phyloP scores from a whole-genome alignment of 2,888 invertebrate species.

The Heteromyza rotundicornis region DNA sequence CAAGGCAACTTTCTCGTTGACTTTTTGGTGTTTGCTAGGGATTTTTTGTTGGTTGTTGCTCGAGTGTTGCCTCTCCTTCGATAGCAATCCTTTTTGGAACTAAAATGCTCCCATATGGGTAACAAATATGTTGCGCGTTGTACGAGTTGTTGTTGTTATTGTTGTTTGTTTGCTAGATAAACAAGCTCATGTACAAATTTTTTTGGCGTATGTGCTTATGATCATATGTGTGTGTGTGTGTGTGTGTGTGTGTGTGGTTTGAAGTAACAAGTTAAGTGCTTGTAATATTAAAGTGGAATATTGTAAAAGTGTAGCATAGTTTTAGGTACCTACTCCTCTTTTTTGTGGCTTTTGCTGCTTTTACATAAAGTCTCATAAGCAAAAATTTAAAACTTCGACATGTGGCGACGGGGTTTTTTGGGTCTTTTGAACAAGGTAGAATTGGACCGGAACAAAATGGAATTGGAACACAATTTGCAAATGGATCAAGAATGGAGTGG shows the following conservation, averaged over 20 bases:
- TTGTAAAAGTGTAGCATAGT: background rate
- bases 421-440: too few species aligned
- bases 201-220: background rate
- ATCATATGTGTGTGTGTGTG: too few species aligned
- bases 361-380: too few species aligned
- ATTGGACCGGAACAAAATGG: too few species aligned
- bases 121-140: slow-evolving; percentile 21
- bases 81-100: slow-evolving; percentile 10
- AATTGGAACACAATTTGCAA: too few species aligned
- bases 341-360: too few species aligned
- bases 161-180: slow-evolving; percentile 1
- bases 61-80: slow-evolving; percentile 8
- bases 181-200: background rate
- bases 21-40: background rate
- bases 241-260: too few species aligned
- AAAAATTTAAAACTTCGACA: too few species aligned
- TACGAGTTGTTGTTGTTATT: slow-evolving; percentile 2
- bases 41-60: background rate
- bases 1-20: background rate
- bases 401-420: too few species aligned
- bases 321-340: background rate
- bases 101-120: slow-evolving; percentile 15
- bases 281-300: too few species aligned
- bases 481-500: too few species aligned
- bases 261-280: too few species aligned